Conservation (phyloP, 2,113 vertebrate species). For the Sinocyclocheilus anshuiensis region DNA sequence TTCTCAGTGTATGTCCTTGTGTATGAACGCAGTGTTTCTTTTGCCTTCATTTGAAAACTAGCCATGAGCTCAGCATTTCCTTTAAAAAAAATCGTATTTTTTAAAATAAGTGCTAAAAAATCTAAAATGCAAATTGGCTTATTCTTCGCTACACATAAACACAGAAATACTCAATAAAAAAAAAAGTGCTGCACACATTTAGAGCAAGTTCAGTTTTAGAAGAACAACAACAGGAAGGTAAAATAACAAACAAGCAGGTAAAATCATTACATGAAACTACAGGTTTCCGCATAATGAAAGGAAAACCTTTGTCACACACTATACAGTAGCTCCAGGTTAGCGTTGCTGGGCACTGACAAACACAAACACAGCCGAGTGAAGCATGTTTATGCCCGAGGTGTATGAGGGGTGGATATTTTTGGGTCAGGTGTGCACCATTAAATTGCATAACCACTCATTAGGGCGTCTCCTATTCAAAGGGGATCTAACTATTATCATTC, state of each 20-base stretch:
- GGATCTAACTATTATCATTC: not conserved
- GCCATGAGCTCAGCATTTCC: not conserved
- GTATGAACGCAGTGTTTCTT: not conserved
- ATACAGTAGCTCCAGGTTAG: conserved; percentile 8
- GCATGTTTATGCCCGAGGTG: conserved; percentile 24
- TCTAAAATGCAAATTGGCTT: not conserved
- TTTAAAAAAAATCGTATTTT: not conserved
- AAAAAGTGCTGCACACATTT: not conserved
- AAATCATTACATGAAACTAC: conserved; percentile 25
- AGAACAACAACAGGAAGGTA: not conserved
- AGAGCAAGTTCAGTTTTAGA: not conserved
- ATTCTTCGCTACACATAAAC: not conserved
- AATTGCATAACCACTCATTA: conserved; percentile 16
- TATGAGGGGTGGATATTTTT: not conserved
- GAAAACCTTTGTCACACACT: conserved; percentile 1
- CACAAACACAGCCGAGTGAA: conserved; percentile 11
- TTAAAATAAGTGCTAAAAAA: not conserved
- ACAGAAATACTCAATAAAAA: too few relatives aligned
- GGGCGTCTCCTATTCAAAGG: conserved; percentile 27
- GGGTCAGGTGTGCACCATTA: conserved; percentile 29
- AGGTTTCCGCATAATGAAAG: not conserved
- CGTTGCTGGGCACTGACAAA: conserved; percentile 24
- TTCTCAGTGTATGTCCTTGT: not conserved
- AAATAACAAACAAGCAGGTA: not conserved
- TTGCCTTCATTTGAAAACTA: not conserved